A percentile compares a stretch with the other conserved stretches of the same genome.
phyloP scores from a whole-genome alignment of 2,113 vertebrate genomes.

The Lathamus discolor region DNA sequence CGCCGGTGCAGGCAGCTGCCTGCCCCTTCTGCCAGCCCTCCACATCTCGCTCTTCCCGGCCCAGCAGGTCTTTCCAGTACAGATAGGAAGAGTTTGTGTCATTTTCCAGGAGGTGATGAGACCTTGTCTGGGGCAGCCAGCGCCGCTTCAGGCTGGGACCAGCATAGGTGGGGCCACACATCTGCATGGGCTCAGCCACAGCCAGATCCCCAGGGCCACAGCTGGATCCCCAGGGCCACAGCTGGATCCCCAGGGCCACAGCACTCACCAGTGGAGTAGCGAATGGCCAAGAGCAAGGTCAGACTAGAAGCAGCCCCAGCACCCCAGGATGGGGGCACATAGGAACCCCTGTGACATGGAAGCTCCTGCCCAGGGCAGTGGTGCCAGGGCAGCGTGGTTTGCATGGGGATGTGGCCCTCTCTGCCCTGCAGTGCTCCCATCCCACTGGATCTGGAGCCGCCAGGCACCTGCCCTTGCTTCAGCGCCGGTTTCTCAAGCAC shows the following conservation, averaged over 20 bases:
- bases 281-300: fast-evolving
- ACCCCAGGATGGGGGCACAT: fast-evolving
- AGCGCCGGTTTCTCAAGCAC: not conserved
- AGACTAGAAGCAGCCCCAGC: not conserved
- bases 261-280: not conserved
- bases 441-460: not conserved
- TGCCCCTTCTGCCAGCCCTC: not conserved
- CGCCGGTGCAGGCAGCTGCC: not conserved
- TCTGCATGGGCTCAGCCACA: not conserved
- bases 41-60: not conserved
- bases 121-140: conserved; percentile 8
- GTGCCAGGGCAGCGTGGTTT: not conserved
- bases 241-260: not conserved
- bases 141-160: not conserved
- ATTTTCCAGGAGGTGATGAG: conserved; percentile 19
- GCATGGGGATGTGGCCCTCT: not conserved
- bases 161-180: not conserved
- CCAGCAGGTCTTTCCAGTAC: conserved; percentile 50
- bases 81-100: conserved; percentile 58
- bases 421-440: not conserved
- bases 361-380: fast-evolving
- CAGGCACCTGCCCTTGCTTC: not conserved
- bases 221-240: not conserved
- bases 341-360: fast-evolving
- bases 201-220: not conserved